Evolutionary conservation across 2,797 vertebrate genomes (phyloP), one percentile per base, ranked within the genome.

Genomic region (Phaenicophaeus curvirostris): DNA sequence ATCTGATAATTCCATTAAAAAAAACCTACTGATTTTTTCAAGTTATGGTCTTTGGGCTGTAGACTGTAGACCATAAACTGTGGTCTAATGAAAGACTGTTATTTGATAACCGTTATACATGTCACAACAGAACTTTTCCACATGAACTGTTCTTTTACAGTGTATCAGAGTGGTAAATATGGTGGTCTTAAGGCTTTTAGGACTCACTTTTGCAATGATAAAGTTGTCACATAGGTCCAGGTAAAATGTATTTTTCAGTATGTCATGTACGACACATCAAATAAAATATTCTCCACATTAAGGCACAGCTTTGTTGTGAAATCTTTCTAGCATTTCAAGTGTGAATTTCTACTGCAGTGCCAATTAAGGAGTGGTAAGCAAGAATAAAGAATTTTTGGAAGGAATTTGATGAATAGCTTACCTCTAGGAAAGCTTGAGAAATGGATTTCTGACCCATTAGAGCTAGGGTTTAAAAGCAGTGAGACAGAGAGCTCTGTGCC

Each of bases 401-500:
- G 30, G 15, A 89, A 50, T 48, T 14, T 77, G 31, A 7, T 75
- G 35, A 72, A 84, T 68, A 65, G 31, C 19, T 41, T 81, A 5
- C 33, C 84, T 80, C 13, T 83, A 84, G 25, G 42, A 77, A 65
- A 81, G 71, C 27, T 79, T 90, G 37, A 91, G 30, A 88, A 77
- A 51, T 53, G 20, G 50, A 55, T 46, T 89, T 85, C 67, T 87
- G 77, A 62, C 50, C 55, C 69, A 75, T 68, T 77, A 79, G 50
- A 89, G 41, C 20, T 72, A 54, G 48, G 9, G 23, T 90, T 94
- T 85, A 71, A 87, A 91, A 66, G 61, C 9, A 72, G 41, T 67
- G 85, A 94, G 85, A 42, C 50, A 82, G 59, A 82, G 59, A 89
- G 59, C 57, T 44, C 31, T 90, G 59, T 83, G 82, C 89, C 69